phyloP scores from a whole-genome alignment of 1,140 invertebrate genomes.

The Chelonus insularis region DNA sequence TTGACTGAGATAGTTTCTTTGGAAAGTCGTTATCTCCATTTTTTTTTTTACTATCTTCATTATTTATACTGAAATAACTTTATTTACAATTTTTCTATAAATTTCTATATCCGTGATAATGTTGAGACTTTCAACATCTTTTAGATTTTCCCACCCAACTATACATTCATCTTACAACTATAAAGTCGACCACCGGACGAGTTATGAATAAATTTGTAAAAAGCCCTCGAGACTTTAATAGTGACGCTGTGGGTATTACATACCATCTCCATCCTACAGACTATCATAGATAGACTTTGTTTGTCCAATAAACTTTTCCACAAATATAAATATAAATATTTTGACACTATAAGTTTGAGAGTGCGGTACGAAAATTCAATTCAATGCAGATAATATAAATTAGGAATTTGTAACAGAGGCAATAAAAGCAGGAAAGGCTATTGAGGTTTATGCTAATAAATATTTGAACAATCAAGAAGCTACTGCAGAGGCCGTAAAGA shows the following conservation, averaged over 20 bases:
- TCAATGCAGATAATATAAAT: too few relatives aligned
- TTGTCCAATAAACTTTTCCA: too few relatives aligned
- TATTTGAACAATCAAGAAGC: conserved; percentile 6
- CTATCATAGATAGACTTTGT: too few relatives aligned
- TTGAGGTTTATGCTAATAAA: conserved; percentile 8
- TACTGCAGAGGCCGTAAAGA: background rate
- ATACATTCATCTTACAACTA: conserved; percentile 15
- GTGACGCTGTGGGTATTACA: background rate
- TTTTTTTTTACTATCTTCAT: background rate
- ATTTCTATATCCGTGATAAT: too few relatives aligned
- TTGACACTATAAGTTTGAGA: too few relatives aligned
- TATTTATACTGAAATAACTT: too few relatives aligned
- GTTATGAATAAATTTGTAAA: conserved; percentile 37
- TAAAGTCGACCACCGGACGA: conserved; percentile 28
- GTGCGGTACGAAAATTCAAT: too few relatives aligned
- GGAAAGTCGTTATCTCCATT: background rate
- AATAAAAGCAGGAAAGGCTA: background rate
- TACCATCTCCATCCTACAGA: too few relatives aligned
- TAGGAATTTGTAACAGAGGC: background rate
- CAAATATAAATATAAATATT: too few relatives aligned
- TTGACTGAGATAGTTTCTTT: background rate
- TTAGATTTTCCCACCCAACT: conserved; percentile 28
- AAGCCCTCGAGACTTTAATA: conserved; percentile 28
- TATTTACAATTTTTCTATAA: too few relatives aligned
- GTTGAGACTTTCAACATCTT: conserved; percentile 15